Evolutionary conservation across 2,797 vertebrate genomes (phyloP).

Genomic region (Caiman crocodilus): DNA sequence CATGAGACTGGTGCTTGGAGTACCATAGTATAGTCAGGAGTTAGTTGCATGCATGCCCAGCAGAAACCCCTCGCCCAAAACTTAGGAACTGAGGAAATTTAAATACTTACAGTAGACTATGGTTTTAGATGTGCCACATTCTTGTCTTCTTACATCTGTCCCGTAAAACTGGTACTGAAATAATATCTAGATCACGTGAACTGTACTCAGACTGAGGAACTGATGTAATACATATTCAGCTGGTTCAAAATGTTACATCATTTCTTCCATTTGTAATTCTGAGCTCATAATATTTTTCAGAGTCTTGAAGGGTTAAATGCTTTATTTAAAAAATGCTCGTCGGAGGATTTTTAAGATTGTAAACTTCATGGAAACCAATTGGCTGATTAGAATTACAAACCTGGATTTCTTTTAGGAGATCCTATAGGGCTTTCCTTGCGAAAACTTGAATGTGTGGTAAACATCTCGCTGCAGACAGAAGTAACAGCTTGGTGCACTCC

Average conservation of each 20-base stretch:
- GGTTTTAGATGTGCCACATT: no score
- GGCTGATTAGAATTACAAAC: background rate
- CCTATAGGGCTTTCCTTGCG: background rate
- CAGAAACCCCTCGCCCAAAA: no score
- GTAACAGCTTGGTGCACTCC: background rate
- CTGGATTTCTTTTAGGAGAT: background rate
- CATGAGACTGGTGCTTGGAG: no score
- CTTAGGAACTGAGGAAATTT: no score
- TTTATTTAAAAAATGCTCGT: background rate
- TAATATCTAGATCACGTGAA: background rate
- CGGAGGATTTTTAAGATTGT: background rate
- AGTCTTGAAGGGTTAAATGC: rapidly evolving
- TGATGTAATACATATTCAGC: rapidly evolving
- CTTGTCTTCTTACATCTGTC: no score
- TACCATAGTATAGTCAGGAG: no score
- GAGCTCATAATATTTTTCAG: background rate
- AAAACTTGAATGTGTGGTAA: background rate
- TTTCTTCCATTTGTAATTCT: background rate
- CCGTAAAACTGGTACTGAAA: no score
- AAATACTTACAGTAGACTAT: no score
- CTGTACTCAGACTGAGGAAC: background rate
- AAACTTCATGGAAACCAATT: background rate
- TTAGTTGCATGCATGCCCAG: no score
- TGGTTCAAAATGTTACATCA: background rate
- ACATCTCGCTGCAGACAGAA: background rate